Evolutionary conservation across 2,797 vertebrate species (phyloP).

Genomic region (Ambastaia sidthimunki): DNA sequence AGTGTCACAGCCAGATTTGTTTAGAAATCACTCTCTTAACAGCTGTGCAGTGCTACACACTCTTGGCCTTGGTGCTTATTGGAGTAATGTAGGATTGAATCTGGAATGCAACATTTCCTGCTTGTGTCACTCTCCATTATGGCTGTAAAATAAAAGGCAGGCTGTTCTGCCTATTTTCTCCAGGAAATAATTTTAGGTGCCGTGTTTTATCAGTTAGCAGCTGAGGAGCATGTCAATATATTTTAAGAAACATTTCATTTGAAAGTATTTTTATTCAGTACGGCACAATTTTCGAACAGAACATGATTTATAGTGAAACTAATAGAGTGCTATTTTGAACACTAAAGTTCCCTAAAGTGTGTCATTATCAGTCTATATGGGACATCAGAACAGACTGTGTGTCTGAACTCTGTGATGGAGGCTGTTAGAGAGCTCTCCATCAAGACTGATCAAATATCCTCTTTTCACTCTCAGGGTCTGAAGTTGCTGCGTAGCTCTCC

Average conservation of each 20-base stretch:
- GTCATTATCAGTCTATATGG: conserved; percentile 37
- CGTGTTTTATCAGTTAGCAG: background rate
- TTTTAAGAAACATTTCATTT: conserved; percentile 13
- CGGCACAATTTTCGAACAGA: background rate
- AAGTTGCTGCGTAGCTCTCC: conserved; percentile 68
- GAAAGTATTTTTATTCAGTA: background rate
- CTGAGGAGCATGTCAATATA: background rate
- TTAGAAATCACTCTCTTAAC: background rate
- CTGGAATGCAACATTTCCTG: background rate
- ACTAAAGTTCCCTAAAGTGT: conserved; percentile 33
- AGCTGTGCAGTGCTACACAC: too few species aligned
- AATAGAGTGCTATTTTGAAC: conserved; percentile 40
- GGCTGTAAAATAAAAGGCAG: background rate
- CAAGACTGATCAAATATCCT: conserved; percentile 29
- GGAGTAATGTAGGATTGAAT: background rate
- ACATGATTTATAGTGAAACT: conserved; percentile 41
- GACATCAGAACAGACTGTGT: conserved; percentile 19
- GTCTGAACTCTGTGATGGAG: conserved; percentile 2
- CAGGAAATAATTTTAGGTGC: background rate
- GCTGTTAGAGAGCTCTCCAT: conserved; percentile 30
- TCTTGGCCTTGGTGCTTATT: background rate
- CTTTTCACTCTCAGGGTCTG: conserved; percentile 60
- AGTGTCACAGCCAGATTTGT: too few species aligned
- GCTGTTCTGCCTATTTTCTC: background rate
- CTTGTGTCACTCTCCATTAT: background rate